Evolutionary conservation across 2,113 vertebrate species (phyloP), one percentile per base, ranked within the genome.

Genomic region (Etheostoma cragini): DNA sequence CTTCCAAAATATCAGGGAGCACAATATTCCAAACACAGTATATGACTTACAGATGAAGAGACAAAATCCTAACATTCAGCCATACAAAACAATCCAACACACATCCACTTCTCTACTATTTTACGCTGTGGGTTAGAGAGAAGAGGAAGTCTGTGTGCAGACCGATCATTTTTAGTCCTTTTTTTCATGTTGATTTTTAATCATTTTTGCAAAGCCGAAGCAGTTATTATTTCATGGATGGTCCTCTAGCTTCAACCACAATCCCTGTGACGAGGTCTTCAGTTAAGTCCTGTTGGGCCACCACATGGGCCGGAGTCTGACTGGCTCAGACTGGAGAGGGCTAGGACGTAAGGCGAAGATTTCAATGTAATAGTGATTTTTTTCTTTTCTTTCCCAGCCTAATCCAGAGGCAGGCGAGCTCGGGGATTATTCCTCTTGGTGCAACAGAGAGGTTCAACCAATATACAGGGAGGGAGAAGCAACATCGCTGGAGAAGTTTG

Each of bases 161-260:
- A 86, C 79, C 85, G 67, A 87, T 85, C 19, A 13, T 82, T 89
- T 87, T 85, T 87, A 84, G 75, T 93, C 70, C 63, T 88, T 81
- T 83, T 85, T 64, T 50, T 81, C 49, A 76, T 38, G 61, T 75
- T 65, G 12, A 24, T 78, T 76, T 76, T 86, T 71, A 38, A 80
- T 93, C 8, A 49, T 89, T 92, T 94, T 93, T 92, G 91, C 92
- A 94, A 94, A 94, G 93, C 90, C 91, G 87, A 93, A 95, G 93
- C 92, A 89, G 85, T 94, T 88, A 62, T 83, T 87, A 77, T 93
- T 87, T 86, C 12, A 66, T 81, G 78, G 83, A 90, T 89, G 91
- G 83, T 91, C 89, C 88, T 92, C 81, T 30, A 87, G 86, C 80
- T 68, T 82, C 75, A 81, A 85, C 81, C 76, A 85, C 78, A 62